Conservation (phyloP, 2,888 invertebrate species). For the Atrina japonica region DNA sequence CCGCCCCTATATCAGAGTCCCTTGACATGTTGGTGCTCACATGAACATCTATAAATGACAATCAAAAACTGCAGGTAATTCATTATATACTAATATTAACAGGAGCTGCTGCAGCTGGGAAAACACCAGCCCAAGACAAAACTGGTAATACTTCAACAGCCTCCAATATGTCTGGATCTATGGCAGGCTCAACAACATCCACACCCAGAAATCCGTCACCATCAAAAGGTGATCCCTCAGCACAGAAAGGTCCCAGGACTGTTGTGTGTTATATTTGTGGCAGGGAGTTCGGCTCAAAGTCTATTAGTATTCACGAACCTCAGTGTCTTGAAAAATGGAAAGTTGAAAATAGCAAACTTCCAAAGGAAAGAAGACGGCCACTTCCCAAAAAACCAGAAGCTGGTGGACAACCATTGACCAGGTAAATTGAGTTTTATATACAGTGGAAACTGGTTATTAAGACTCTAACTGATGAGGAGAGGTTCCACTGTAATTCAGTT, state of each 20-base stretch:
- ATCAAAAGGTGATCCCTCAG: background rate
- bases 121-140: background rate
- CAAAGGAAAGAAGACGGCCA: slow-evolving; percentile 82
- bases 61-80: too few species aligned
- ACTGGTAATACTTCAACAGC: background rate
- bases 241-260: slow-evolving; percentile 66
- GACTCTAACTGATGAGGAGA: too few species aligned
- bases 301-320: slow-evolving; percentile 85
- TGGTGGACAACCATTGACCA: slow-evolving; percentile 44
- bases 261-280: slow-evolving; percentile 85
- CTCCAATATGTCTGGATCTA: slow-evolving; percentile 1
- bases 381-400: slow-evolving; percentile 83
- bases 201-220: slow-evolving; percentile 4
- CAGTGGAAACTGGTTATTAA: too few species aligned
- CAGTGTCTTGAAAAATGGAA: slow-evolving; percentile 86
- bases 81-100: too few species aligned
- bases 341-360: slow-evolving; percentile 83
- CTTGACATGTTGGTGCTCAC: too few species aligned
- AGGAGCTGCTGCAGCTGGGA: too few species aligned
- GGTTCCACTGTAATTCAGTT: too few species aligned
- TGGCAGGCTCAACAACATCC: background rate
- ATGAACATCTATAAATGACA: too few species aligned
- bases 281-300: slow-evolving; percentile 84
- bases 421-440: slow-evolving; percentile 29
- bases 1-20: too few species aligned